Conservation (phyloP, 2,113 vertebrate genomes). For the Myanophis thanlyinensis region DNA sequence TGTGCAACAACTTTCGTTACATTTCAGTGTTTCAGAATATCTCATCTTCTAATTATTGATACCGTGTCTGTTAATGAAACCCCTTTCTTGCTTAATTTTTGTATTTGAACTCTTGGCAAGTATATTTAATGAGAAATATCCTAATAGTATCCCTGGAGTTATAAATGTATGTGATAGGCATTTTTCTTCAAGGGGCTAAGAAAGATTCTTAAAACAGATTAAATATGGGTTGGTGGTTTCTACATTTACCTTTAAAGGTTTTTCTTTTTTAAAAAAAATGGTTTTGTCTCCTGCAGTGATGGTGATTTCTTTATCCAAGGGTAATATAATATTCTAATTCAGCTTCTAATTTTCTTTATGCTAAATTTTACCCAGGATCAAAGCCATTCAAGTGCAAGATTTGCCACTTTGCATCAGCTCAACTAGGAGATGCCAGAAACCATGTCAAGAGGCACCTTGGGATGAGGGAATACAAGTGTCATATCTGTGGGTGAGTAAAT, state of each 20-base stretch:
- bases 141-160: conserved; percentile 33
- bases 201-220: conserved; percentile 59
- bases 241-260: conserved; percentile 18
- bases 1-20: conserved; percentile 22
- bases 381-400: conserved; percentile 99
- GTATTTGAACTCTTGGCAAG: conserved; percentile 28
- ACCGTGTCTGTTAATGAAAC: conserved; percentile 27
- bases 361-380: conserved; percentile 86
- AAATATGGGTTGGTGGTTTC: conserved; percentile 46
- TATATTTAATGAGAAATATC: conserved; percentile 39
- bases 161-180: conserved; percentile 40
- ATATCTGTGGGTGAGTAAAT: conserved; percentile 96
- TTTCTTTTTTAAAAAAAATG: conserved; percentile 49
- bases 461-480: conserved; percentile 99
- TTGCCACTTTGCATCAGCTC: conserved; percentile 98
- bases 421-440: conserved; percentile 97
- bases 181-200: conserved; percentile 43
- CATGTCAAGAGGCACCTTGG: conserved; percentile 98
- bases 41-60: conserved; percentile 39
- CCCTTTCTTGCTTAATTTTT: conserved; percentile 19
- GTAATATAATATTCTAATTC: conserved; percentile 69
- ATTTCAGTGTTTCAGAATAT: conserved; percentile 9
- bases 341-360: conserved; percentile 66
- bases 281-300: conserved; percentile 51
- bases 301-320: conserved; percentile 60